phyloP scores from a whole-genome alignment of 2,888 invertebrate genomes.

The Platycnemis pennipes region DNA sequence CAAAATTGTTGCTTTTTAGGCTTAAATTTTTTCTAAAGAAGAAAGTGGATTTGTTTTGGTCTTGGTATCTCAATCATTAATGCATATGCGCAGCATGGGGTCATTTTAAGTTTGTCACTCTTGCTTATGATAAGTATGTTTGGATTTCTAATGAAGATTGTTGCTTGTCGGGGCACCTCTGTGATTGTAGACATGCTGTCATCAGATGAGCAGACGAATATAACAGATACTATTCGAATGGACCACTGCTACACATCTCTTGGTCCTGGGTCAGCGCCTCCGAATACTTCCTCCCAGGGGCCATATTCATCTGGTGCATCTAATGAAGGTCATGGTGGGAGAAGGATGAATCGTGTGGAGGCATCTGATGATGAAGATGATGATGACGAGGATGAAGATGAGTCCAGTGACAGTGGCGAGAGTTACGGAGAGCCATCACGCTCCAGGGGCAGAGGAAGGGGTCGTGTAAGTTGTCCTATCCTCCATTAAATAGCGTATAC shows the following conservation, averaged over 20 bases:
- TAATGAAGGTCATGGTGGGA: conserved; percentile 3
- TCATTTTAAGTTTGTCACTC: neutral
- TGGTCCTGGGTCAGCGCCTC: conserved; percentile 60
- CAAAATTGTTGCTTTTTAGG: no score
- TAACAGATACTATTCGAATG: conserved; percentile 85
- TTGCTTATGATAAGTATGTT: neutral
- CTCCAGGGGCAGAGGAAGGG: conserved; percentile 58
- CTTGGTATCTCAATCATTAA: no score
- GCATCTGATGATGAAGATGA: conserved; percentile 69
- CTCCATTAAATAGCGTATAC: no score
- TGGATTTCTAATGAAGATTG: neutral
- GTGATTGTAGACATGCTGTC: conserved; percentile 77
- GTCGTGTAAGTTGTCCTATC: conserved; percentile 37
- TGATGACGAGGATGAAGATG: conserved; percentile 74
- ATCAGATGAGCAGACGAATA: conserved; percentile 78
- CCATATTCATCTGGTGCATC: conserved; percentile 43
- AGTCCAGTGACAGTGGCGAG: conserved; percentile 69
- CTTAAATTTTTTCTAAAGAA: no score
- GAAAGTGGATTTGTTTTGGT: no score
- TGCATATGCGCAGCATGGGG: neutral
- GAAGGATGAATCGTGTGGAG: conserved; percentile 53
- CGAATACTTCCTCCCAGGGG: conserved; percentile 41
- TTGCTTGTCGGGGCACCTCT: conserved; percentile 54
- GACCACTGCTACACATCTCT: conserved; percentile 82
- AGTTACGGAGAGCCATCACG: conserved; percentile 55